phyloP scores from a whole-genome alignment of 2,888 invertebrate genomes.

The Xestia xanthographa region DNA sequence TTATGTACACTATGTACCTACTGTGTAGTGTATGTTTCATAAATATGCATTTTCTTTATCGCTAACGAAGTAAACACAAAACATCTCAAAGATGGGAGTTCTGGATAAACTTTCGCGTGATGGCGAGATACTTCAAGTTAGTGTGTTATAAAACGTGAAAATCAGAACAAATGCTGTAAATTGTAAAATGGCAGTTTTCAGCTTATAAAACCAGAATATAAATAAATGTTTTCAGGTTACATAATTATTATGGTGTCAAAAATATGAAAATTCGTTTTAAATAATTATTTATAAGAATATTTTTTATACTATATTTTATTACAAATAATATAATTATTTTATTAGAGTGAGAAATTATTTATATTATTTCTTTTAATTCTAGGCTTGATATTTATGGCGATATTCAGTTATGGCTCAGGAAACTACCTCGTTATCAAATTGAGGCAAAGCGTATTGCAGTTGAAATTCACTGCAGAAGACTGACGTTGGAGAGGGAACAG shows the following conservation, averaged over 20 bases:
- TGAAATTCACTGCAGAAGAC: not conserved
- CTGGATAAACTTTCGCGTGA: not conserved
- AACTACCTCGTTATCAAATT: not conserved
- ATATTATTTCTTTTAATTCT: too few relatives aligned
- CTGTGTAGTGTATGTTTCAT: not conserved
- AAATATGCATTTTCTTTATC: slow-evolving; percentile 16
- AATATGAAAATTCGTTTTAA: too few relatives aligned
- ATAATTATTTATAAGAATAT: too few relatives aligned
- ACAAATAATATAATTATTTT: too few relatives aligned
- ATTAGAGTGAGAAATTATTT: too few relatives aligned
- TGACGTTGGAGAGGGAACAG: not conserved
- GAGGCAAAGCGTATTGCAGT: not conserved
- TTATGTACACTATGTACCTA: too few relatives aligned
- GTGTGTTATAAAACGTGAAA: not conserved
- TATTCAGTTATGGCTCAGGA: not conserved
- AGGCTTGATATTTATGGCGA: not conserved
- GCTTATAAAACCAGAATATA: not conserved
- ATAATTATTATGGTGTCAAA: too few relatives aligned
- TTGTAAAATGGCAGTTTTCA: not conserved
- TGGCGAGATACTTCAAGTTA: not conserved
- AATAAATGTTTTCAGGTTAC: not conserved
- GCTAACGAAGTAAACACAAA: slow-evolving; percentile 26
- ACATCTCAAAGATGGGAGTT: not conserved
- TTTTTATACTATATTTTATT: too few relatives aligned
- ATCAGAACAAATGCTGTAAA: not conserved